Evolutionary conservation across 1,140 invertebrate genomes (phyloP).

Genomic region (Drosophila subpulchrella): DNA sequence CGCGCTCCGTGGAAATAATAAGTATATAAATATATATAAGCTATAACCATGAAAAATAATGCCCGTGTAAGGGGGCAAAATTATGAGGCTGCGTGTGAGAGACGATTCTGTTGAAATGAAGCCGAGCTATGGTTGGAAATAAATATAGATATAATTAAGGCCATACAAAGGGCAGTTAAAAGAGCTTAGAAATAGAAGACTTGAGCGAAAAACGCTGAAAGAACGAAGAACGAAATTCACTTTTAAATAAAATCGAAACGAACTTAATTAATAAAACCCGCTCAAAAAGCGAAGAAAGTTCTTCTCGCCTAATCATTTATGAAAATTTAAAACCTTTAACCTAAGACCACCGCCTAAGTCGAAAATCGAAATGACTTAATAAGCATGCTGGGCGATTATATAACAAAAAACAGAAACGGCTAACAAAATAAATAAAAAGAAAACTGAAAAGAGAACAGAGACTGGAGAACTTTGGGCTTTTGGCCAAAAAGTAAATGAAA

Average conservation of each 20-base stretch:
- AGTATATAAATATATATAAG: slow-evolving; percentile 12
- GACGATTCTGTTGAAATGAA: slow-evolving; percentile 42
- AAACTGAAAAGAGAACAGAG: slow-evolving; percentile 16
- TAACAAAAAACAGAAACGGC: slow-evolving; percentile 42
- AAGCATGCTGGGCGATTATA: slow-evolving; percentile 65
- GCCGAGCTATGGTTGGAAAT: slow-evolving; percentile 26
- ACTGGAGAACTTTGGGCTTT: slow-evolving; percentile 31
- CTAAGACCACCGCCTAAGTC: slow-evolving; percentile 38
- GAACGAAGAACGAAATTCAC: slow-evolving; percentile 39
- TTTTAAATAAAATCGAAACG: slow-evolving; percentile 50
- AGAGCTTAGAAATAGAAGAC: slow-evolving; percentile 61
- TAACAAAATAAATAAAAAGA: slow-evolving; percentile 18
- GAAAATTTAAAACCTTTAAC: slow-evolving; percentile 56
- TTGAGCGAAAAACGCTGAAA: slow-evolving; percentile 40
- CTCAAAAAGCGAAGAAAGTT: slow-evolving; percentile 43
- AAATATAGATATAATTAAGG: slow-evolving; percentile 53
- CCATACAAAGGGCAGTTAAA: slow-evolving; percentile 77
- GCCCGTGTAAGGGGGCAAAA: slow-evolving; percentile 35
- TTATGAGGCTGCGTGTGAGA: slow-evolving; percentile 52
- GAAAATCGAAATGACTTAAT: slow-evolving; percentile 73
- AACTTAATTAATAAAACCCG: slow-evolving; percentile 40
- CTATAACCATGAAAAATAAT: slow-evolving; percentile 48
- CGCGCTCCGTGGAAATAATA: slow-evolving; percentile 4
- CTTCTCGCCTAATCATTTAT: slow-evolving; percentile 46
- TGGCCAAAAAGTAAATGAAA: slow-evolving; percentile 6